Evolutionary conservation across 2,888 invertebrate species (phyloP).

Genomic region (Biston betularia): DNA sequence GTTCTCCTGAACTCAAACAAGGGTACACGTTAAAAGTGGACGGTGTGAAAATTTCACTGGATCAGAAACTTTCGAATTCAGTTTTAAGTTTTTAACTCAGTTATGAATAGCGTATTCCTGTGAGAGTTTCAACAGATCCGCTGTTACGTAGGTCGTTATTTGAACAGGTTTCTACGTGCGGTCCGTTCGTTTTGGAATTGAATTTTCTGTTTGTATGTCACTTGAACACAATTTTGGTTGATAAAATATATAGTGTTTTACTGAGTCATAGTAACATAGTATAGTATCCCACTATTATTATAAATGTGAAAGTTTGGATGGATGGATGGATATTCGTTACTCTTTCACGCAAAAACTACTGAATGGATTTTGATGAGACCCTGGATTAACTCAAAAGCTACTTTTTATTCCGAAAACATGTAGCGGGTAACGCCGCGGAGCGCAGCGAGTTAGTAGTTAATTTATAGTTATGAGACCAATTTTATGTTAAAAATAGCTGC

Average conservation of each 20-base stretch:
- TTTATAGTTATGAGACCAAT: neutral
- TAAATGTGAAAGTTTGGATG: no score
- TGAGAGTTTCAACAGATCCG: constrained; percentile 47
- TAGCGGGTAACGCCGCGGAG: no score
- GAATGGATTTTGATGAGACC: no score
- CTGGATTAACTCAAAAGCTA: no score
- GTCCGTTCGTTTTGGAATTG: constrained; percentile 12
- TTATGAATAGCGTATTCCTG: constrained; percentile 53
- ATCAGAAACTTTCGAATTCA: constrained; percentile 52
- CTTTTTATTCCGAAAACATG: no score
- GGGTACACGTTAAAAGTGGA: constrained; percentile 24
- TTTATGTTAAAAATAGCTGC: neutral
- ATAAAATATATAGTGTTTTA: neutral
- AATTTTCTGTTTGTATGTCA: constrained; percentile 21
- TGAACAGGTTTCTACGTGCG: constrained; percentile 48
- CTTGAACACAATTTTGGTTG: constrained; percentile 4
- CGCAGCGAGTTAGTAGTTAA: no score
- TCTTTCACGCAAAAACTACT: no score
- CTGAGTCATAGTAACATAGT: no score
- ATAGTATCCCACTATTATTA: no score
- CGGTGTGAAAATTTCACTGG: constrained; percentile 45
- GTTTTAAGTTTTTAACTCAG: constrained; percentile 56
- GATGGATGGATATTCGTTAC: no score
- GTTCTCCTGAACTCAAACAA: constrained; percentile 26
- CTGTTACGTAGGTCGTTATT: constrained; percentile 48